phyloP scores from a whole-genome alignment of 2,888 invertebrate species.

The Neoitamus cyanurus region DNA sequence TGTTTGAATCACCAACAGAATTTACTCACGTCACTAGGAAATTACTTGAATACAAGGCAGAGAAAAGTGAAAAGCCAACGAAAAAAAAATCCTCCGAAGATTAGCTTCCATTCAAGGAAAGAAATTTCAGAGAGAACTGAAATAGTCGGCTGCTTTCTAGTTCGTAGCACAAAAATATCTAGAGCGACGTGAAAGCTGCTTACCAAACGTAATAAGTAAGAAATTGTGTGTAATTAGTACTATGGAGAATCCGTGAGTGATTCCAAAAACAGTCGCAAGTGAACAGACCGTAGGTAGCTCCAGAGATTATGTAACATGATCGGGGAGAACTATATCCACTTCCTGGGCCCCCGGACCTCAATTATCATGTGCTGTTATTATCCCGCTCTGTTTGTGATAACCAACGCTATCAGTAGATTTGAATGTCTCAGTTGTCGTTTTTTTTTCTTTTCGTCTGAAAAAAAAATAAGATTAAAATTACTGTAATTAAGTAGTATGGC shows the following conservation, averaged over 20 bases:
- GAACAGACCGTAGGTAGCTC: not conserved
- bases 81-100: not conserved
- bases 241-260: not conserved
- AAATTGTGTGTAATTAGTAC: not conserved
- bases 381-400: not conserved
- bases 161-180: not conserved
- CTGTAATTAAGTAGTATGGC: not conserved
- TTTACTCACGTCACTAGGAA: not conserved
- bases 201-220: not conserved
- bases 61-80: not conserved
- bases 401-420: not conserved
- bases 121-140: not conserved
- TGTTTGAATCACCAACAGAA: not conserved
- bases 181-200: not conserved
- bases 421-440: not conserved
- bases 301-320: not conserved
- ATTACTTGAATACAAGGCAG: not conserved
- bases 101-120: not conserved
- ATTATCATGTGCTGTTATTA: not conserved
- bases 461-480: not conserved
- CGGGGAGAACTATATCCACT: not conserved
- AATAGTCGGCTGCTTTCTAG: not conserved
- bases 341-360: not conserved
- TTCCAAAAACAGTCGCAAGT: not conserved
- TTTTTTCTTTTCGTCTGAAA: not conserved